phyloP scores from a whole-genome alignment of 2,888 invertebrate genomes.

The Hirtodrosophila duncani region DNA sequence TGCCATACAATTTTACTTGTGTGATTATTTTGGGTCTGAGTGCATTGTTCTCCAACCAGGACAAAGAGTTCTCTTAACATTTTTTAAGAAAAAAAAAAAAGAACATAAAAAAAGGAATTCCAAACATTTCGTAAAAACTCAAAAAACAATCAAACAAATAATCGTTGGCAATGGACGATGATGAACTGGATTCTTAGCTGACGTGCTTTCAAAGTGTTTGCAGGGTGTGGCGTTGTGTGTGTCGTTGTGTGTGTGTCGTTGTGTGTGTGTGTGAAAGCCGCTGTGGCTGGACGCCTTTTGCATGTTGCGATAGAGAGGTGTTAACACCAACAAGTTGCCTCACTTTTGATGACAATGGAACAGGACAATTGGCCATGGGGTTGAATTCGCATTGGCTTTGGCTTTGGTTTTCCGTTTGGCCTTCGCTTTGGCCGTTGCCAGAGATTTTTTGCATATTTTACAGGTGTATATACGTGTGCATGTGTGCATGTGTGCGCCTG shows the following conservation, averaged over 20 bases:
- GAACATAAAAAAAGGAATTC: too few species aligned
- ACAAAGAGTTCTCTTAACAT: too few species aligned
- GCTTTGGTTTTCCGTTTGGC: slow-evolving; percentile 14
- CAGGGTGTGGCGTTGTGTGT: too few species aligned
- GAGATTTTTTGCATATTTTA: not conserved
- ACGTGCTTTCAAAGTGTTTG: too few species aligned
- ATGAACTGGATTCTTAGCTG: too few species aligned
- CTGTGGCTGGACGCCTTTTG: slow-evolving; percentile 33
- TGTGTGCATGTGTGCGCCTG: slow-evolving; percentile 34
- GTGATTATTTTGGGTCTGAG: too few species aligned
- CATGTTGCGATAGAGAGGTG: slow-evolving; percentile 40
- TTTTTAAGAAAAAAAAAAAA: too few species aligned
- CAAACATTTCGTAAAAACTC: too few species aligned
- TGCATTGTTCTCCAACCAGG: too few species aligned
- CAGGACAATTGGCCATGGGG: slow-evolving; percentile 38
- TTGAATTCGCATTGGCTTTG: slow-evolving; percentile 13
- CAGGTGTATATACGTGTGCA: slow-evolving; percentile 11
- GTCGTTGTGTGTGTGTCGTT: not conserved
- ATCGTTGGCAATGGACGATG: too few species aligned
- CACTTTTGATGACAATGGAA: slow-evolving; percentile 41
- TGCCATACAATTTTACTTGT: too few species aligned
- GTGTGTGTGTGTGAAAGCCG: not conserved
- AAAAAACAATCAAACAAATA: too few species aligned
- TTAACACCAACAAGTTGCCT: slow-evolving; percentile 32
- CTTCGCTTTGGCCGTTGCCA: slow-evolving; percentile 15